Base-by-base conservation (phyloP, 2,797 vertebrate genomes). In the Hemitrygon akajei region DNA sequence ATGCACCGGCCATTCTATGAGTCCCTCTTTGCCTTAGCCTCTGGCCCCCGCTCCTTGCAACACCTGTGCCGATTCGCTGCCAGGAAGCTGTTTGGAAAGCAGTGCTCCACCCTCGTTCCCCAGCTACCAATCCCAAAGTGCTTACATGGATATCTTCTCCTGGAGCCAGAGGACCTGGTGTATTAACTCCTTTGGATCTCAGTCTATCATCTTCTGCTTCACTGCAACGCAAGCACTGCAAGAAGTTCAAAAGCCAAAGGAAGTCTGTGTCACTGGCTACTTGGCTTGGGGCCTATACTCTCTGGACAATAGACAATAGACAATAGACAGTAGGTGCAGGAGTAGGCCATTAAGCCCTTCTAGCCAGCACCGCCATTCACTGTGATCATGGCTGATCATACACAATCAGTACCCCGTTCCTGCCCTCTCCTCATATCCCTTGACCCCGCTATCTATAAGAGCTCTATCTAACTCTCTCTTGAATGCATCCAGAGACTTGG, bases 31-130 rank as follows among this genome's bases (percentile, higher is more conserved):
- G 94, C 63, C 56, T 94, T 97, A 94, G 95, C 94, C 0, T 94
- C 94, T 27, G 75, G 91, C 0, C 96, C 95, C 0, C 96, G 96
- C 25, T 94, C 95, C 91, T 96, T 97, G 82, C 96, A 97, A 94
- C 97, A 97, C 93, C 94, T 97, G 9, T 97, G 97, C 92, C 96
- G 96, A 22, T 95, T 95, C 0, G 2, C 95, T 56, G 75, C 97
- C 11, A 95, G 96, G 69, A 94, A 94, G 0, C 34, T 34, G 10
- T 94, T 96, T 0, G 96, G 96, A 79, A 95, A 95, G 82, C 7
- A 76, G 0, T 97, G 97, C 94, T 95, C 95, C 0, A 37, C 60
- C 92, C 94, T 96, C 0, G 93, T 97, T 12, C 96, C 97, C 0
- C 80, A 91, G 91, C 93, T 97, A 11, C 96, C 97, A 0, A 30